Conservation (phyloP, 2,113 vertebrate species). For the Ammodytes dubius region DNA sequence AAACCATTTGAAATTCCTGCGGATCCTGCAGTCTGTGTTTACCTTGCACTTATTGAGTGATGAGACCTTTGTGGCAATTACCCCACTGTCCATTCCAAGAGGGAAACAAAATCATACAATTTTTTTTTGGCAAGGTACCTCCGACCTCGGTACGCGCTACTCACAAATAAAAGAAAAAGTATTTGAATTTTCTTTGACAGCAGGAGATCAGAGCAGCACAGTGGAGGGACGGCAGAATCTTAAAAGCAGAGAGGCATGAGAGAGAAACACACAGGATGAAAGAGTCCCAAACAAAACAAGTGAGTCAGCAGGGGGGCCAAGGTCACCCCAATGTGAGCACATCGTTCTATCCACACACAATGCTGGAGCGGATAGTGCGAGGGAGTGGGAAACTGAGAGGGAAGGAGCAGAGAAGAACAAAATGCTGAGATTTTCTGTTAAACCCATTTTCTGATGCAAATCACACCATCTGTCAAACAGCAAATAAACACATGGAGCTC, state of each 20-base stretch:
- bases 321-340: conserved; percentile 61
- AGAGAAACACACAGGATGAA: conserved; percentile 61
- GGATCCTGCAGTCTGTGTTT: conserved; percentile 10
- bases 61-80: conserved; percentile 29
- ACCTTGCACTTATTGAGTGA: conserved; percentile 11
- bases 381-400: conserved; percentile 21
- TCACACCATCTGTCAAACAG: not conserved
- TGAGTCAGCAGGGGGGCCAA: conserved; percentile 66
- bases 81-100: conserved; percentile 6
- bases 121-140: conserved; percentile 53
- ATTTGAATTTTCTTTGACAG: conserved; percentile 69
- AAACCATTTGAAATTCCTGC: conserved; percentile 48
- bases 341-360: conserved; percentile 38
- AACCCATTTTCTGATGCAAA: not conserved
- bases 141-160: conserved; percentile 27
- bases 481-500: not conserved
- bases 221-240: conserved; percentile 40
- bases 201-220: conserved; percentile 61
- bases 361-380: conserved; percentile 2
- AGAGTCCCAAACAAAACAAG: conserved; percentile 72
- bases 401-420: conserved; percentile 14
- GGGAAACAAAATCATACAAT: conserved; percentile 28
- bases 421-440: not conserved
- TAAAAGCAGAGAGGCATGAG: conserved; percentile 39
- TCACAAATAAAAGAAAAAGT: conserved; percentile 1